These are phyloP conservation scores for Oreochromis mossambicus DNA, from an alignment of 2,797 vertebrate species.

Conservation along the genomic window DNA sequence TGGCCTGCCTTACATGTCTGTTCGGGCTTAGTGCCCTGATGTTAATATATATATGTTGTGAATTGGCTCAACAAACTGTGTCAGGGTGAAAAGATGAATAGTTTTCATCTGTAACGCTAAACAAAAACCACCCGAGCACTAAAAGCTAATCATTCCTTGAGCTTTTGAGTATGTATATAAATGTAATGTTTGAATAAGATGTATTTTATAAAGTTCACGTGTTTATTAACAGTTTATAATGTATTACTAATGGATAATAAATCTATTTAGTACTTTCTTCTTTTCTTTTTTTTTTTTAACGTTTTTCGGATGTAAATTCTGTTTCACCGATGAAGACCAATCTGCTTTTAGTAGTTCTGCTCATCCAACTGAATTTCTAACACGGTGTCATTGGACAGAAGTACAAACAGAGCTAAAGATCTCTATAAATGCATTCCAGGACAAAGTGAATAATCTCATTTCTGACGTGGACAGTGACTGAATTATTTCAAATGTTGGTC, in stretches of 20 bases:
- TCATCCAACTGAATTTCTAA: background rate
- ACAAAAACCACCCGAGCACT: constrained; percentile 34
- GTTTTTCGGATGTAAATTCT: background rate
- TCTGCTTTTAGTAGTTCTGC: background rate
- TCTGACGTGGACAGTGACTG: background rate
- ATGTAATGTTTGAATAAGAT: constrained; percentile 41
- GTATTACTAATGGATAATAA: constrained; percentile 52
- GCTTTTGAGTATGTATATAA: constrained; percentile 18
- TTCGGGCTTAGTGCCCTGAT: background rate
- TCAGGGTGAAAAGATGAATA: background rate
- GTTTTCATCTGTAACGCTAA: background rate
- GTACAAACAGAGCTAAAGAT: background rate
- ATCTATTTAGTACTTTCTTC: constrained; percentile 37
- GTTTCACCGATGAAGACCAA: background rate
- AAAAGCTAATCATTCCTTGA: constrained; percentile 57
- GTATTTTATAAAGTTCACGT: constrained; percentile 54
- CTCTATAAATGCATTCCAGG: constrained; percentile 10
- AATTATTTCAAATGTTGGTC: background rate
- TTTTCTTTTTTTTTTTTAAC: constrained; percentile 31
- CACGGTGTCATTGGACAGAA: background rate
- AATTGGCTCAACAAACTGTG: background rate
- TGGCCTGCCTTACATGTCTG: background rate
- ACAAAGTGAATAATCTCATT: background rate
- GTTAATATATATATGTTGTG: background rate
- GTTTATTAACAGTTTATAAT: constrained; percentile 66